Conservation (phyloP, 2,888 invertebrate genomes). For the Alloplasta piceator region DNA sequence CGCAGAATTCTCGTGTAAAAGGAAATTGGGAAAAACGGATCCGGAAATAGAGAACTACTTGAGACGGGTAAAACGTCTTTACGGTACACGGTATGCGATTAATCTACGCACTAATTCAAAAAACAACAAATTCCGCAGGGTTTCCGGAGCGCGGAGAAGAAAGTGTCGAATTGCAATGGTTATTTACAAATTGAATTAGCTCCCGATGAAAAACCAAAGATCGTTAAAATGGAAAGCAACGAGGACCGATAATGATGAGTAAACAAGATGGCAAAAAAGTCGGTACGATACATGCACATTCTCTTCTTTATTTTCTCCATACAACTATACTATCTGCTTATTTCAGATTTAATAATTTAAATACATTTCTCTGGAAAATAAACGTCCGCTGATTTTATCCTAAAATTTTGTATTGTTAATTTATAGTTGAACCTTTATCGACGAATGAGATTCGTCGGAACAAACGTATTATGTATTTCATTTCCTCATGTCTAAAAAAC, state of each 20-base stretch:
- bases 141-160: constrained; percentile 74
- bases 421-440: too few species aligned
- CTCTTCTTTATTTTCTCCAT: neutral
- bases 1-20: constrained; percentile 75
- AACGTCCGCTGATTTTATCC: too few species aligned
- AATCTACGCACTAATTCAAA: neutral
- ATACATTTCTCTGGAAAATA: too few species aligned
- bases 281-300: neutral
- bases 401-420: too few species aligned
- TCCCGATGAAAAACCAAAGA: constrained; percentile 62
- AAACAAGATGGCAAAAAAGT: neutral
- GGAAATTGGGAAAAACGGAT: constrained; percentile 75
- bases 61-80: constrained; percentile 69
- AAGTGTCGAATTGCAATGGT: constrained; percentile 72
- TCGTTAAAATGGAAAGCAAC: constrained; percentile 46
- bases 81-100: neutral
- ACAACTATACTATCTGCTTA: too few species aligned
- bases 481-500: neutral
- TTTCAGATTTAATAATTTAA: too few species aligned
- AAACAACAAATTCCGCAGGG: constrained; percentile 67
- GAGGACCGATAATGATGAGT: constrained; percentile 9
- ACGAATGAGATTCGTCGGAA: too few species aligned
- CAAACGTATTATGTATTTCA: neutral
- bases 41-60: constrained; percentile 74
- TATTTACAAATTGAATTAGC: constrained; percentile 75